Evolutionary conservation across 1,140 invertebrate species (phyloP), one percentile per base, ranked within the genome.

Genomic region (Drosophila parvula): DNA sequence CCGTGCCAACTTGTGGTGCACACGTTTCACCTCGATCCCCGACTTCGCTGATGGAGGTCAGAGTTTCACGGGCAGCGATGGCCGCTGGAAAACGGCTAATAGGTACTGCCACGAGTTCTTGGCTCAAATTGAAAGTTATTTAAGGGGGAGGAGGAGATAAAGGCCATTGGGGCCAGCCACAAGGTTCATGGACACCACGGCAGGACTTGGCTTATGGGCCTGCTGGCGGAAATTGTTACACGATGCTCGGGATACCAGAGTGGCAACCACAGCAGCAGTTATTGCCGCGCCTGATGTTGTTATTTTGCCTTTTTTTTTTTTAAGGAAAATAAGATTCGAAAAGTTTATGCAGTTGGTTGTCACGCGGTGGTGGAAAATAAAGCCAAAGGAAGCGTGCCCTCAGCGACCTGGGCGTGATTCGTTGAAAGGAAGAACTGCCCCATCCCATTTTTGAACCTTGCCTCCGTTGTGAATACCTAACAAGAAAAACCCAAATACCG

Each of bases 91-190:
- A 68, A 65, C 57, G 75, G 65, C 78, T 85, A 81, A 85, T 85
- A 85, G 81, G 81, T 74, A 75, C 40, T 53, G 55, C 69, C 81
- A 78, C 65, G 82, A 69, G 64, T 78, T 75, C 82, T 81, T 75
- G 73, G 64, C 77, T 88, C 68, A 88, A 83, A 86, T 86, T 88
- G 79, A 86, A 86, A 86, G 82, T 88, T 86, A 86, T 83, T 88
- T 74, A 83, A 89, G 78, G 83, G 73, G 70, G 56, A 55, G 58
- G 61, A 51, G 43, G 41, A 28, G 61, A 57, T 40, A 61, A 69
- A 36, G 44, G 32, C 18, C 43, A 59, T 58, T 32, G 43, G 30
- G 36, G 73, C 27, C 50, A 45, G 16, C 36, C 36, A 43, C 50
- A 43, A 14, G n/a, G 43, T n/a, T 38, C 64, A 40, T 5, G 34